A percentile compares a stretch with the other conserved stretches of the same genome.
These are phyloP conservation scores for Pachydiplax longipennis DNA, from an alignment of 2,888 invertebrate species.

Conservation along the genomic window DNA sequence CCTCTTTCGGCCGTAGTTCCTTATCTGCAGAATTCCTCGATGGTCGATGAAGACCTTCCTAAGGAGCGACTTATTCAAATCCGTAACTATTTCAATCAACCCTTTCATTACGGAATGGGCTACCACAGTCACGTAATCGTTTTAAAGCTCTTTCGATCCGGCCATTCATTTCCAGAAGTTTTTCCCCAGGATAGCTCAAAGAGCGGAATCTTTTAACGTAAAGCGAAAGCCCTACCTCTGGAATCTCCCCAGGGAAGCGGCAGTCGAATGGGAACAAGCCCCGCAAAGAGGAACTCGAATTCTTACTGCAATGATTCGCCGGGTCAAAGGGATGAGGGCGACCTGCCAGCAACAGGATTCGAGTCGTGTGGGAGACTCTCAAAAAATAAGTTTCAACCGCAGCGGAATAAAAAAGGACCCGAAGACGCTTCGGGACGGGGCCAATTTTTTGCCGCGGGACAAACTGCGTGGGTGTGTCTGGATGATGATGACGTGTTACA, in stretches of 20 bases:
- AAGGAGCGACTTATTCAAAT: not conserved
- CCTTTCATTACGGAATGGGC: not conserved
- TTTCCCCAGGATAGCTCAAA: too few species aligned
- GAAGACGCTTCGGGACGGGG: not conserved
- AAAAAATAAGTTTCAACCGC: slow-evolving; percentile 46
- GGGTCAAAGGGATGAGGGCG: not conserved
- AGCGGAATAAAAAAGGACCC: slow-evolving; percentile 2
- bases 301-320: too few species aligned
- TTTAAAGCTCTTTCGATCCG: too few species aligned
- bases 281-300: too few species aligned
- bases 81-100: not conserved
- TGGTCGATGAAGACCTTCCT: not conserved
- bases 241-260: too few species aligned
- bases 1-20: too few species aligned
- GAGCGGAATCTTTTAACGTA: too few species aligned
- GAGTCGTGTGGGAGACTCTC: slow-evolving; percentile 32
- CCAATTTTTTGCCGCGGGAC: not conserved
- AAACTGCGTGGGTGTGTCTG: slow-evolving; percentile 40
- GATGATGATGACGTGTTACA: slow-evolving; percentile 43
- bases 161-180: too few species aligned
- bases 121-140: too few species aligned
- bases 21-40: not conserved
- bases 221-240: too few species aligned
- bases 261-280: not conserved
- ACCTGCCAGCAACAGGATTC: slow-evolving; percentile 31